Evolutionary conservation across 1,140 invertebrate genomes (phyloP).

Genomic region (Caerostris extrusa): DNA sequence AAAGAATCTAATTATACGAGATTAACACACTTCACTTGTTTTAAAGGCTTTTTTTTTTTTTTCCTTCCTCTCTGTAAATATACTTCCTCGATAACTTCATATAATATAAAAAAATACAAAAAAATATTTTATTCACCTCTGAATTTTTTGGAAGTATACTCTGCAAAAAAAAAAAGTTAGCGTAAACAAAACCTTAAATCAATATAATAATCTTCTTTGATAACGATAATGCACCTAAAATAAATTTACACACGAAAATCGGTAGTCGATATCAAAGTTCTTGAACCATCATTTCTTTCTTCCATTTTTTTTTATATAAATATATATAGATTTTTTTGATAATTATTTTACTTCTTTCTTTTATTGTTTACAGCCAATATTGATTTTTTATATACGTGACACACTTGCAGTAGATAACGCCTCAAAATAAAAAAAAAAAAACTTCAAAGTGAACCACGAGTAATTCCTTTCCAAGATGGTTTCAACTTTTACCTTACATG

Average conservation of each 20-base stretch:
- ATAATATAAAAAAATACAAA: background rate
- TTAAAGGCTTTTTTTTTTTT: background rate
- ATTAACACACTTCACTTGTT: background rate
- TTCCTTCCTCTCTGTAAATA: background rate
- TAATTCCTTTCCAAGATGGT: background rate
- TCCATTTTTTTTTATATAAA: background rate
- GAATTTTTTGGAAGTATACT: background rate
- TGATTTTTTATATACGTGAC: slow-evolving; percentile 46
- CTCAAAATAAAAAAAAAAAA: slow-evolving; percentile 28
- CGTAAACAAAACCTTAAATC: slow-evolving; percentile 49
- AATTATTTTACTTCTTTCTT: background rate
- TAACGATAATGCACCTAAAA: slow-evolving; percentile 61
- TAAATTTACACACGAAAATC: slow-evolving; percentile 58
- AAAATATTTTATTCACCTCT: background rate
- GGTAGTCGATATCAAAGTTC: slow-evolving; percentile 57
- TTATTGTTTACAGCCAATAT: background rate
- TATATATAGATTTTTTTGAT: background rate
- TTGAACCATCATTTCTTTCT: background rate
- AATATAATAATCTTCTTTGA: slow-evolving; percentile 48
- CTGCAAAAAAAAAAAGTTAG: background rate
- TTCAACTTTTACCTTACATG: background rate
- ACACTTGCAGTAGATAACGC: slow-evolving; percentile 25
- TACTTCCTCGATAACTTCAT: background rate
- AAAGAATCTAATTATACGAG: background rate
- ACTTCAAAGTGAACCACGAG: background rate